Conservation (phyloP, 2,797 vertebrate genomes). For the Meda fulgida region DNA sequence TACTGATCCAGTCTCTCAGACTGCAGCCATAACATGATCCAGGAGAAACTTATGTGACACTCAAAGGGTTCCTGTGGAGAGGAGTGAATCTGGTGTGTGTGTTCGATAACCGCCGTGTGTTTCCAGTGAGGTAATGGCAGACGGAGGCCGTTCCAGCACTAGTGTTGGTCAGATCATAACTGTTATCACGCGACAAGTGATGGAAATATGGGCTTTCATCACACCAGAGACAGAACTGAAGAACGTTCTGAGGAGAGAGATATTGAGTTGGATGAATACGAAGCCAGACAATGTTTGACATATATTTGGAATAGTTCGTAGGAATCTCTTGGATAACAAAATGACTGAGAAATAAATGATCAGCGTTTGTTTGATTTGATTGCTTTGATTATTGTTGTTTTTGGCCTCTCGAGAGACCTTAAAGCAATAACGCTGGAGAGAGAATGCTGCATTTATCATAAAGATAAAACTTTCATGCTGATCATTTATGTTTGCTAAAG, state of each 20-base stretch:
- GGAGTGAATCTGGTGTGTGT: constrained; percentile 59
- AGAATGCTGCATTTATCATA: constrained; percentile 2
- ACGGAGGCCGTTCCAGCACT: constrained; percentile 53
- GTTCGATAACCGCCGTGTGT: constrained; percentile 67
- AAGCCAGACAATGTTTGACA: constrained; percentile 40
- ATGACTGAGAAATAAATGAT: constrained; percentile 35
- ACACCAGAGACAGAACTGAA: constrained; percentile 21
- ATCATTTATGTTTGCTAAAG: constrained; percentile 24
- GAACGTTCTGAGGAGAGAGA: constrained; percentile 29
- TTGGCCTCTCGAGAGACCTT: constrained; percentile 14
- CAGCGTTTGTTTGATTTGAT: neutral
- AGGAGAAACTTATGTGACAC: neutral
- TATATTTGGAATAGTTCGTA: constrained; percentile 40
- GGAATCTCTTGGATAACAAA: neutral
- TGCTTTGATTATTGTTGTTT: constrained; percentile 37
- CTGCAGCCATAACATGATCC: neutral
- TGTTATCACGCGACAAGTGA: constrained; percentile 38
- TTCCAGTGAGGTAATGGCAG: constrained; percentile 72
- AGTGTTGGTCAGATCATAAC: constrained; percentile 6
- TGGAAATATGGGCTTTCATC: constrained; percentile 64
- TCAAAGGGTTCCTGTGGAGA: constrained; percentile 53
- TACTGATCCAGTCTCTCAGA: neutral
- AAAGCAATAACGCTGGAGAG: neutral
- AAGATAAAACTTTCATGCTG: constrained; percentile 20
- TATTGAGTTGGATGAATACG: constrained; percentile 19